These are phyloP conservation scores for Camponotus pennsylvanicus DNA, from an alignment of 1,140 invertebrate species.

Conservation along the genomic window DNA sequence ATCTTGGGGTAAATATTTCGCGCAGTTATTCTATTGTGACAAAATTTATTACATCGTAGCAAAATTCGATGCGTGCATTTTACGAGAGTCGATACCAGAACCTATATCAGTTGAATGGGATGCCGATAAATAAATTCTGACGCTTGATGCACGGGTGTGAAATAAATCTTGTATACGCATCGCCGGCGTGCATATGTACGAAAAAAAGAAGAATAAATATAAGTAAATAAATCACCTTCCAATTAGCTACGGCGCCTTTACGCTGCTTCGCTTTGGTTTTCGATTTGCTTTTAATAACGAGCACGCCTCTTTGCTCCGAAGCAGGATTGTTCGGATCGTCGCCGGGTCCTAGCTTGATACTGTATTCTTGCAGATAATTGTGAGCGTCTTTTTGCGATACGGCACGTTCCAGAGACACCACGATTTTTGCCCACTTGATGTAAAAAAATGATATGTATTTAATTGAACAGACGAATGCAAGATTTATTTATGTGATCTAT, in stretches of 20 bases:
- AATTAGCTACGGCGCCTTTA: constrained; percentile 98
- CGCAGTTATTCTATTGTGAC: background rate
- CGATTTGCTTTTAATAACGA: constrained; percentile 99
- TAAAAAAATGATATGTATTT: background rate
- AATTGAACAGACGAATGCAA: background rate
- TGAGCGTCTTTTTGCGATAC: constrained; percentile 96
- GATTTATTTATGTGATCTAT: background rate
- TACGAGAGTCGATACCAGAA: constrained; percentile 38
- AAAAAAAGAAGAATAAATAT: constrained; percentile 16
- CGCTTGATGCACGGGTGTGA: constrained; percentile 39
- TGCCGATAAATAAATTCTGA: constrained; percentile 61
- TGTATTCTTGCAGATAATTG: constrained; percentile 97
- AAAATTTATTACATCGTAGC: constrained; percentile 28
- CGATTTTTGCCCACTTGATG: constrained; percentile 98
- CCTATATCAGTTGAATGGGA: constrained; percentile 51
- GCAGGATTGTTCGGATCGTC: constrained; percentile 90
- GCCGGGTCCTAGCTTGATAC: constrained; percentile 95
- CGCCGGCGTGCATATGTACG: background rate
- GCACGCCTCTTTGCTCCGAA: constrained; percentile 95
- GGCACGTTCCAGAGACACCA: constrained; percentile 97
- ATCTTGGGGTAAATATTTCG: constrained; percentile 6
- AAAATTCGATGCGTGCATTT: constrained; percentile 37
- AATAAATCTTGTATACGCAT: constrained; percentile 53
- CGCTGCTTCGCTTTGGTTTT: constrained; percentile 98
- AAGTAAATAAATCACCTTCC: constrained; percentile 92